phyloP scores from a whole-genome alignment of 2,888 invertebrate species.

The Tipula helvola region DNA sequence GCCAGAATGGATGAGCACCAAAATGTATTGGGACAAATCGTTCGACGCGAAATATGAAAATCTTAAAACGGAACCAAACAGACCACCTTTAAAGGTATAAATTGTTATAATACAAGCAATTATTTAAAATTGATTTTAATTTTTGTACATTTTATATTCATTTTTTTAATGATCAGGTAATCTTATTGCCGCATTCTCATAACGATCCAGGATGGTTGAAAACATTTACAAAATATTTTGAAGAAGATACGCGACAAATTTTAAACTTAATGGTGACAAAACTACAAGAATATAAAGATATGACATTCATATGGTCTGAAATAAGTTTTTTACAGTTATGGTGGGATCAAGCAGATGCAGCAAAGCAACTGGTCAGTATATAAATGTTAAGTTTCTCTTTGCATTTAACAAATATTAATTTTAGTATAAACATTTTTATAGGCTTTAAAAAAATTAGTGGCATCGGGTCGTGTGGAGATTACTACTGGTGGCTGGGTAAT shows the following conservation, averaged over 20 bases:
- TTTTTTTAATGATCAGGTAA: no score
- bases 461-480: constrained; percentile 77
- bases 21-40: constrained; percentile 81
- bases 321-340: constrained; percentile 78
- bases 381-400: not conserved
- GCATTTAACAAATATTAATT: not conserved
- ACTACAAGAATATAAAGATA: constrained; percentile 72
- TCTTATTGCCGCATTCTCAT: constrained; percentile 89
- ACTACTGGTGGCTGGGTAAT: constrained; percentile 94
- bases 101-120: not conserved
- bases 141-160: not conserved
- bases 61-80: constrained; percentile 54
- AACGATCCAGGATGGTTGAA: constrained; percentile 97
- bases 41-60: constrained; percentile 74
- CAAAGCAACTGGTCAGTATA: constrained; percentile 51
- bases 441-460: constrained; percentile 63
- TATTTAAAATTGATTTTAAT: not conserved
- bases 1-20: constrained; percentile 79
- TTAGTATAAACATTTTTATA: constrained; percentile 21
- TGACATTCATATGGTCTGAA: constrained; percentile 94
- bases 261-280: constrained; percentile 79
- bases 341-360: constrained; percentile 86
- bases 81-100: constrained; percentile 68
- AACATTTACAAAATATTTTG: constrained; percentile 91
- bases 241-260: constrained; percentile 76